Conservation (phyloP, 2,797 vertebrate species). For the Brotula barbata region DNA sequence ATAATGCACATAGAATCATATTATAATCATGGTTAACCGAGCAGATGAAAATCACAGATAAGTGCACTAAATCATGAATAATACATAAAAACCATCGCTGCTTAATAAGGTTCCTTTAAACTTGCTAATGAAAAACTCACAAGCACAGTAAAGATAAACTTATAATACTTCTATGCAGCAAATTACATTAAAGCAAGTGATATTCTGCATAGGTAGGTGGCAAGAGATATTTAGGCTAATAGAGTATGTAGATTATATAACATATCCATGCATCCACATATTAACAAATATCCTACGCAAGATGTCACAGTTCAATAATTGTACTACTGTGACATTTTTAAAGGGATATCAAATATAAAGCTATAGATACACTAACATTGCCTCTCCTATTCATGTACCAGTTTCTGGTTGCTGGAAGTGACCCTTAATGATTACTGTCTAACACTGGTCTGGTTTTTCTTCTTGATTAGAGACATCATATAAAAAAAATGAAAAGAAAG, state of each 20-base stretch:
- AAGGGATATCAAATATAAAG: too few relatives aligned
- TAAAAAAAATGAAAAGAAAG: neutral
- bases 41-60: conserved; percentile 25
- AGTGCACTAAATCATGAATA: conserved; percentile 26
- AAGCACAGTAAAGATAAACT: neutral
- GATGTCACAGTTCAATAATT: neutral
- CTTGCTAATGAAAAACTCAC: conserved; percentile 6
- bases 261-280: neutral
- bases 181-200: neutral
- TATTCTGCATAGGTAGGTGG: neutral
- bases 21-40: conserved; percentile 31
- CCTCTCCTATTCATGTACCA: too few relatives aligned
- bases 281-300: neutral
- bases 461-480: neutral
- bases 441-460: conserved; percentile 3
- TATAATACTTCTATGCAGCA: neutral
- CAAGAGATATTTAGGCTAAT: conserved; percentile 1
- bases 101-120: conserved; percentile 9
- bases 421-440: neutral
- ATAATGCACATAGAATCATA: too few relatives aligned
- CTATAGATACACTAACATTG: too few relatives aligned
- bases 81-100: conserved; percentile 11
- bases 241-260: neutral
- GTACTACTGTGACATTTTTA: neutral
- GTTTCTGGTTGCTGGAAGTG: neutral